Evolutionary conservation across 2,113 vertebrate genomes (phyloP).

Genomic region (Ochotona princeps): DNA sequence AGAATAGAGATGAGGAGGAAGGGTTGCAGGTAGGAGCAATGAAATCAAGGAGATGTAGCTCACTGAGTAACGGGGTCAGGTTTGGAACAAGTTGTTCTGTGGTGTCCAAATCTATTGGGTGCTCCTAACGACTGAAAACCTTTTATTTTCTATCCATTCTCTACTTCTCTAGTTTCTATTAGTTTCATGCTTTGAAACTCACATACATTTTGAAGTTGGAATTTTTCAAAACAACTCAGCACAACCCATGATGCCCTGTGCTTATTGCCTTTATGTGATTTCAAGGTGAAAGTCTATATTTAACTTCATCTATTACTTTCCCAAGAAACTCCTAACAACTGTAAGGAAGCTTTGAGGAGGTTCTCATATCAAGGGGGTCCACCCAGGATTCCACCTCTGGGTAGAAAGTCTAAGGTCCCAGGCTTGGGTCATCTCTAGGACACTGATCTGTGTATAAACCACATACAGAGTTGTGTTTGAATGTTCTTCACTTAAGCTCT

Average conservation of each 20-base stretch:
- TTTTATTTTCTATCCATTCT: not conserved
- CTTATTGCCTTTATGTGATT: constrained; percentile 50
- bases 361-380: not conserved
- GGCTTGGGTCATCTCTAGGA: not conserved
- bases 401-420: not conserved
- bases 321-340: not conserved
- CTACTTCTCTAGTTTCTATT: constrained; percentile 14
- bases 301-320: constrained; percentile 52
- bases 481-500: not conserved
- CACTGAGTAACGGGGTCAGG: not conserved
- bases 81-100: not conserved
- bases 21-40: not conserved
- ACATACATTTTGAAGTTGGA: constrained; percentile 37
- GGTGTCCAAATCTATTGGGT: not conserved
- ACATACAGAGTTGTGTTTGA: not conserved
- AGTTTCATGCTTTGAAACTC: constrained; percentile 58
- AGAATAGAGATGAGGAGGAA: not conserved
- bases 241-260: not conserved
- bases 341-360: not conserved
- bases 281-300: constrained; percentile 66
- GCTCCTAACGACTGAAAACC: not conserved
- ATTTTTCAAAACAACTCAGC: not conserved
- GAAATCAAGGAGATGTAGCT: no score
- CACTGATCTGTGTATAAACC: not conserved
- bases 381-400: not conserved